Conservation (phyloP, 2,113 vertebrate species). For the Oplegnathus fasciatus region DNA sequence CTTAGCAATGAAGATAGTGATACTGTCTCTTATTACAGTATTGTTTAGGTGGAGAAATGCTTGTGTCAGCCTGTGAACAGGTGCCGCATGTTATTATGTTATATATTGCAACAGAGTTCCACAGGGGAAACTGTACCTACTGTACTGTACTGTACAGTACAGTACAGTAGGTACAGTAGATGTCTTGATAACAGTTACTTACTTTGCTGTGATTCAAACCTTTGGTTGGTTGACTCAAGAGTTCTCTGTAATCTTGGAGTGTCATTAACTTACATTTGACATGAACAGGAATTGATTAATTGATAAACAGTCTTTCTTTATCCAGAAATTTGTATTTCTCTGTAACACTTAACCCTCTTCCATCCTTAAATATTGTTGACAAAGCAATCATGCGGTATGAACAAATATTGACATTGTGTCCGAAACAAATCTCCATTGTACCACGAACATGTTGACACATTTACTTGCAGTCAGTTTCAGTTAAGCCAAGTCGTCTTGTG, state of each 20-base stretch:
- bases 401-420: constrained; percentile 24
- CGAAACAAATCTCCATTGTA: constrained; percentile 3
- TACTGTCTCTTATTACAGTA: background rate
- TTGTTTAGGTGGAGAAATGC: background rate
- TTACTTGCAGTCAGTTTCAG: background rate
- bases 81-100: background rate
- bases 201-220: background rate
- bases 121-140: constrained; percentile 6
- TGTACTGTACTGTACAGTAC: background rate
- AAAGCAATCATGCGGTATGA: constrained; percentile 31
- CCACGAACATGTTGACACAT: constrained; percentile 9
- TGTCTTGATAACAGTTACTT: too few relatives aligned
- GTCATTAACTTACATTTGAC: constrained; percentile 25
- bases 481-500: background rate
- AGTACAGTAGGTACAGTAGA: background rate
- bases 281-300: background rate
- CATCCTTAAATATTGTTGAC: constrained; percentile 2
- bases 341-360: background rate
- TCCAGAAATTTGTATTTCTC: constrained; percentile 8
- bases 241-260: background rate
- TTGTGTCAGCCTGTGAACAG: constrained; percentile 20
- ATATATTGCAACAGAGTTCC: constrained; percentile 32
- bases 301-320: background rate
- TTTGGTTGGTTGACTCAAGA: background rate
- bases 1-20: background rate